These are phyloP conservation scores for Gymnocypris eckloni DNA, from an alignment of 2,797 vertebrate genomes.

Conservation along the genomic window DNA sequence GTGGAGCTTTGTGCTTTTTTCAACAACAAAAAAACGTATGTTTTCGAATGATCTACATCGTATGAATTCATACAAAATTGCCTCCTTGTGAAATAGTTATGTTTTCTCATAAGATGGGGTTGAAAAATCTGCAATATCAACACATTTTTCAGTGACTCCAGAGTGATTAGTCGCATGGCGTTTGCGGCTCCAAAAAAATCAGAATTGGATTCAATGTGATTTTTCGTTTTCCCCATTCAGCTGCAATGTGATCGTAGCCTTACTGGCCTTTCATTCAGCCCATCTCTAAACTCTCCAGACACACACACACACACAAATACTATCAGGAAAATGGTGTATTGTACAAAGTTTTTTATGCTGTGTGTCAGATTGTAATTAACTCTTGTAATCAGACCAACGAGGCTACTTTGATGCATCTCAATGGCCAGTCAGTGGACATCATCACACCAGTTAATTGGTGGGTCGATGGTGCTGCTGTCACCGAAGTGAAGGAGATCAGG, in stretches of 20 bases:
- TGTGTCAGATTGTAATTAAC: constrained; percentile 19
- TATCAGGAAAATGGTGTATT: constrained; percentile 55
- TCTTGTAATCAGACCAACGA: constrained; percentile 4
- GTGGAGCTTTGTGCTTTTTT: not conserved
- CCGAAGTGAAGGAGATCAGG: not conserved
- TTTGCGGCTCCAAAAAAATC: not conserved
- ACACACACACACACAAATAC: constrained; percentile 46
- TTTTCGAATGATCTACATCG: not conserved
- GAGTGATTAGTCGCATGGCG: not conserved
- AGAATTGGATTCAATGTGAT: not conserved
- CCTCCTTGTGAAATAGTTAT: not conserved
- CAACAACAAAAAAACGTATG: not conserved
- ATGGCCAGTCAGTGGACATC: not conserved
- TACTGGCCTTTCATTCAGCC: constrained; percentile 18
- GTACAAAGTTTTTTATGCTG: constrained; percentile 67
- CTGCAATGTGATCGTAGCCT: constrained; percentile 24
- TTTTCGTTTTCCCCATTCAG: not conserved
- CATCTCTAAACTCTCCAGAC: constrained; percentile 1
- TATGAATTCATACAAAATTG: not conserved
- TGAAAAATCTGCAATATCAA: not conserved
- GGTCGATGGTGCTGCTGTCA: not conserved
- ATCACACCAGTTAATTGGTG: constrained; percentile 1
- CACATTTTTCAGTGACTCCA: not conserved
- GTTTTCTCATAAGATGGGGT: not conserved
- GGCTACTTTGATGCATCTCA: constrained; percentile 20